Conservation (phyloP, 2,888 invertebrate genomes). For the Octonoba sinensis region DNA sequence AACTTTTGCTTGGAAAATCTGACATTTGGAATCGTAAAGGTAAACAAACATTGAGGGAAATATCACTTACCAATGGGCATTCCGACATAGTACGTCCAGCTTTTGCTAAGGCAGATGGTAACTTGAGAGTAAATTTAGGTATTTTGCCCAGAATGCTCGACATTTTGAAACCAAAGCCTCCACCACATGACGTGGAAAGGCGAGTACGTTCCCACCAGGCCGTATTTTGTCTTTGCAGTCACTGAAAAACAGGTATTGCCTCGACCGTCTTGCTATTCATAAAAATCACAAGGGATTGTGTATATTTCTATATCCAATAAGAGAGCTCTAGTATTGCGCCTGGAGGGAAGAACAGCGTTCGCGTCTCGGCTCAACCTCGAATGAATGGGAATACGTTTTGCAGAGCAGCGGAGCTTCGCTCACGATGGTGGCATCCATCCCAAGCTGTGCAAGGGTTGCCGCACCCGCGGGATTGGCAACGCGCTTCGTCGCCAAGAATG, state of each 20-base stretch:
- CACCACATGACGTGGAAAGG: constrained; percentile 64
- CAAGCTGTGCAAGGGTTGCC: constrained; percentile 33
- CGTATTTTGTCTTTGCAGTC: constrained; percentile 54
- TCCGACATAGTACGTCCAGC: constrained; percentile 64
- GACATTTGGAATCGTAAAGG: no score
- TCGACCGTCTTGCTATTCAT: constrained; percentile 18
- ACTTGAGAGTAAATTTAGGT: constrained; percentile 62
- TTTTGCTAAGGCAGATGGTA: constrained; percentile 61
- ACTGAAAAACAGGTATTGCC: not conserved
- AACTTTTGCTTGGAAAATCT: no score
- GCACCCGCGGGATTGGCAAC: constrained; percentile 5
- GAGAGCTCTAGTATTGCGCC: not conserved
- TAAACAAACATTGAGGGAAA: not conserved
- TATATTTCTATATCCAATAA: constrained; percentile 39
- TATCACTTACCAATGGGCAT: constrained; percentile 61
- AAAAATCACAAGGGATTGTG: constrained; percentile 7
- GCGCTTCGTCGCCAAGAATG: constrained; percentile 24
- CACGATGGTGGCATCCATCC: constrained; percentile 42
- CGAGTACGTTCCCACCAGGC: constrained; percentile 55
- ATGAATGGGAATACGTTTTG: constrained; percentile 39
- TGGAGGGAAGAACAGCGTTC: not conserved
- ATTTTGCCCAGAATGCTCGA: constrained; percentile 62
- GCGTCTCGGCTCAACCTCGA: constrained; percentile 19
- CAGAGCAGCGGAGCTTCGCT: constrained; percentile 24
- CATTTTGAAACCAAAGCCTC: constrained; percentile 60